Evolutionary conservation across 2,888 invertebrate species (phyloP), one percentile per base, ranked within the genome.

Genomic region (Catocala nupta): DNA sequence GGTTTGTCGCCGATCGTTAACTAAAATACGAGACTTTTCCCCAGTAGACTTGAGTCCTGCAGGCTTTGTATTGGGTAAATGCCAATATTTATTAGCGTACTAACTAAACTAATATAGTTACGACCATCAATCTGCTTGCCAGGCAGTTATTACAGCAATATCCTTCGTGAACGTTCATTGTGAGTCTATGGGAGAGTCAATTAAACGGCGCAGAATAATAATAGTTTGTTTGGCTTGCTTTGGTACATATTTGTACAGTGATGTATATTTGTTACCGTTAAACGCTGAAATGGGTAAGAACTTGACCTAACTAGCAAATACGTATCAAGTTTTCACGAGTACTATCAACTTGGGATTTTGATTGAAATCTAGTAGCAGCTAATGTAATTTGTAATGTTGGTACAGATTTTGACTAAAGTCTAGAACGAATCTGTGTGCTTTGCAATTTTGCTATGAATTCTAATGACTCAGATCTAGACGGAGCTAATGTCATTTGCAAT

Each of bases 131-230:
- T 50, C 11, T 48, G 33, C 10, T 25, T 11, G 49, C 34, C 10
- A 25, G 25, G 11, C n/a, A 34, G 34, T 33, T 50, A 50, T 33
- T 50, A 50, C n/a, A n/a, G 49, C 49, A 34, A 50, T 50, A 50
- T 50, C 11, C 33, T 50, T 9, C 11, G 16, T 9, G 48, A 10
- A 13, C 25, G 48, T 48, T 48, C 25, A 34, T 34, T 50, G 34
- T 11, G 25, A 33, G 49, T 50, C 34, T 13, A 25, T 48, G 48
- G 25, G 48, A 48, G 48, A 25, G 25, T 16, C 25, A 25, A 11
- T 16, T 25, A 48, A 48, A 48, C 33, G 25, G 25, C 10, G 10
- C 13, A 16, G 48, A 9, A 48, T 48, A 25, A 25, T 48, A 25
- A 48, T 13, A 48, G 48, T 48, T 9, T 48, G 48, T 48, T 48